Evolutionary conservation across 2,113 vertebrate species (phyloP).

Genomic region (Chroicocephalus ridibundus): DNA sequence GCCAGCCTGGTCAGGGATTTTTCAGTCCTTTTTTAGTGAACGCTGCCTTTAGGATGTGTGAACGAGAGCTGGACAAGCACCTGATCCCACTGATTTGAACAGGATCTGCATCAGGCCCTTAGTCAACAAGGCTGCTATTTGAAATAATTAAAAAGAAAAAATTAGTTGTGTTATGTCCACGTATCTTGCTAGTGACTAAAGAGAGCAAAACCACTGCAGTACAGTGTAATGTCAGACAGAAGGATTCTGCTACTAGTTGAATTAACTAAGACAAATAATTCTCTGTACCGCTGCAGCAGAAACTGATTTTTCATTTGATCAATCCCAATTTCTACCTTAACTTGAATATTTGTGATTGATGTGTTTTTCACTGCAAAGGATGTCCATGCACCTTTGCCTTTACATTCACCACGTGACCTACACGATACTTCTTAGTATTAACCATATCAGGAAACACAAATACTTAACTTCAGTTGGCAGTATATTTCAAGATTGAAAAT

Average conservation of each 20-base stretch:
- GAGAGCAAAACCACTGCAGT: not conserved
- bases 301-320: conserved; percentile 2
- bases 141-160: not conserved
- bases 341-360: not conserved
- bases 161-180: not conserved
- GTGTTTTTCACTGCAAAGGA: not conserved
- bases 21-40: not conserved
- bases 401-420: not conserved
- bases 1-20: not conserved
- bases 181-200: not conserved
- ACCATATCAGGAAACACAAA: not conserved
- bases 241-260: not conserved
- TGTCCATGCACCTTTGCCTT: not conserved
- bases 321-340: not conserved
- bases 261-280: not conserved
- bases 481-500: not conserved
- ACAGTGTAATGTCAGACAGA: not conserved
- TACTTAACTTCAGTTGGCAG: not conserved
- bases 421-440: not conserved
- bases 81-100: not conserved
- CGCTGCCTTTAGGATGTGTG: not conserved
- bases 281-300: not conserved
- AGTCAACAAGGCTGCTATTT: fast-evolving
- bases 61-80: not conserved
- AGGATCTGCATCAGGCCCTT: not conserved